Percentiles rank a stretch among this genome's conserved stretches.
Conservation (phyloP, 2,797 vertebrate species). For the Xerus rutilus region DNA sequence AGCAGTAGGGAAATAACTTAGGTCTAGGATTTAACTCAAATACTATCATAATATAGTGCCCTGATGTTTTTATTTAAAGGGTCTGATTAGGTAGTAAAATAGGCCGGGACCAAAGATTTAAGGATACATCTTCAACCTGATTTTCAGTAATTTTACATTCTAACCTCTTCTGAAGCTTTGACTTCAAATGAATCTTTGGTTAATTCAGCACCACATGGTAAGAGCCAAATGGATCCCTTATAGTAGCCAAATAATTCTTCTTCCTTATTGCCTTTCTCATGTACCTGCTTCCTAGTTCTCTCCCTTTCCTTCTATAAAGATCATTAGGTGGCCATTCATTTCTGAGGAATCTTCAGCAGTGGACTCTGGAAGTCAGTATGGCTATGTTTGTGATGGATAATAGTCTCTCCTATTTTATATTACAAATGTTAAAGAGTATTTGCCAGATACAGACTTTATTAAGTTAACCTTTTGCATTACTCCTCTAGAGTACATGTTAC, state of each 20-base stretch:
- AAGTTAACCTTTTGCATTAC: slow-evolving; percentile 1
- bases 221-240: background rate
- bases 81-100: background rate
- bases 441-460: slow-evolving; percentile 10
- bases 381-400: background rate
- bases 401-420: slow-evolving; percentile 13
- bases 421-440: background rate
- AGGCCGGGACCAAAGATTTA: background rate
- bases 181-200: background rate
- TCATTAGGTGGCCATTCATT: background rate
- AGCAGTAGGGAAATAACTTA: background rate
- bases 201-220: background rate
- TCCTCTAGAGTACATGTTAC: background rate
- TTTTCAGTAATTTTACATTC: slow-evolving; percentile 10
- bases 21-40: background rate
- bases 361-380: background rate
- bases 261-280: background rate
- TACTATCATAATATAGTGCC: background rate
- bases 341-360: slow-evolving; percentile 26
- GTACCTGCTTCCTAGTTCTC: background rate
- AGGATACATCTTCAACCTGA: background rate
- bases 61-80: background rate
- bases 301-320: background rate
- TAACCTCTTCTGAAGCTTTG: background rate
- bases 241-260: background rate